Evolutionary conservation across 2,113 vertebrate genomes (phyloP).

Genomic region (Hiodon tergisus): DNA sequence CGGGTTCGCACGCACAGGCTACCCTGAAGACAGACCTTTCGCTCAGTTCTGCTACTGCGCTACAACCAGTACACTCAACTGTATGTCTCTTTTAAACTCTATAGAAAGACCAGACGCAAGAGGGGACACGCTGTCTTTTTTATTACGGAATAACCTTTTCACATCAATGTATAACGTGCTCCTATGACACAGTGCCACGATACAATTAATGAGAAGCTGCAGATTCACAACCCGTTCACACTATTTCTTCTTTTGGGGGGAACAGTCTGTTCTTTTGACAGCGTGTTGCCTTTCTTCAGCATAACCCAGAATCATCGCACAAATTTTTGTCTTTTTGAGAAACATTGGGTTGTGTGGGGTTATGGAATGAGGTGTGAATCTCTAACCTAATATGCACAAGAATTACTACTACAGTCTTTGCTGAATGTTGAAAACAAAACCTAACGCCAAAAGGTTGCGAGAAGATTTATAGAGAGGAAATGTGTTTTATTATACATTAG

Average conservation of each 20-base stretch:
- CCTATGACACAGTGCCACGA: constrained; percentile 34
- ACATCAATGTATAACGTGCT: constrained; percentile 30
- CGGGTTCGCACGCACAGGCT: neutral
- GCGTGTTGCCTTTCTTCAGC: constrained; percentile 61
- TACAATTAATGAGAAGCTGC: constrained; percentile 36
- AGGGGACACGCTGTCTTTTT: constrained; percentile 31
- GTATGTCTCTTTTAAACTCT: constrained; percentile 19
- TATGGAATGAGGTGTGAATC: constrained; percentile 49
- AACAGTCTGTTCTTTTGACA: constrained; percentile 42
- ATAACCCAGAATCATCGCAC: constrained; percentile 65
- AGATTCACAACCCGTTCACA: constrained; percentile 37
- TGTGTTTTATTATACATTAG: constrained; percentile 49
- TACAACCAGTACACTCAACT: neutral
- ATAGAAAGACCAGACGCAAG: constrained; percentile 23
- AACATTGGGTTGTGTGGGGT: constrained; percentile 58
- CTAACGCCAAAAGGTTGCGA: constrained; percentile 62
- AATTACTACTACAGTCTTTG: constrained; percentile 46
- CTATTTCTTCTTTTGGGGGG: constrained; percentile 36
- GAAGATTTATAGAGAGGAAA: constrained; percentile 42
- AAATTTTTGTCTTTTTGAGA: constrained; percentile 52
- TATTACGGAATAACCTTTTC: constrained; percentile 22
- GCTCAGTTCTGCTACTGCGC: constrained; percentile 7
- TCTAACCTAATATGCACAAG: constrained; percentile 64
- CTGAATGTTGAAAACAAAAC: constrained; percentile 61
- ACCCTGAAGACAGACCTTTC: neutral